These are phyloP conservation scores for Nemotelus pantherinus DNA, from an alignment of 2,888 invertebrate species.

Conservation along the genomic window DNA sequence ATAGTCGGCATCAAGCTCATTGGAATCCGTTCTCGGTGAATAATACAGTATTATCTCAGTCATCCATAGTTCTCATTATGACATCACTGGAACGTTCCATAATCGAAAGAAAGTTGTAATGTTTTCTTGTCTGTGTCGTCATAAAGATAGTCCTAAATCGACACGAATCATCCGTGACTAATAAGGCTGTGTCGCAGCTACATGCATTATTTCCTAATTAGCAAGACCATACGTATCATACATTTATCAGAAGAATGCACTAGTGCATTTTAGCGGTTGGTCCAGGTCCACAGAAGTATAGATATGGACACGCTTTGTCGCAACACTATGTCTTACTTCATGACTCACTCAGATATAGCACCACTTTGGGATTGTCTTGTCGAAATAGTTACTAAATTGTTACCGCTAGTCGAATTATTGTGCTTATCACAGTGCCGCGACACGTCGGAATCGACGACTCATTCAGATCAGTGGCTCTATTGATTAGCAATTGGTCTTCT, in stretches of 20 bases:
- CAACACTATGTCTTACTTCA: too few species aligned
- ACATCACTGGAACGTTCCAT: neutral
- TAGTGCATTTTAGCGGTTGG: too few species aligned
- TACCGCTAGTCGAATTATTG: neutral
- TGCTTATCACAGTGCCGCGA: constrained; percentile 9
- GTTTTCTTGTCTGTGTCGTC: neutral
- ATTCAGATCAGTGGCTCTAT: constrained; percentile 17
- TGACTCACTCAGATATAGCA: too few species aligned
- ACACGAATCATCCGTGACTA: neutral
- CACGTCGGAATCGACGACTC: constrained; percentile 32
- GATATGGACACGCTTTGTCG: too few species aligned
- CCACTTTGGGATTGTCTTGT: too few species aligned
- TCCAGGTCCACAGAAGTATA: too few species aligned
- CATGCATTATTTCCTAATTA: constrained; percentile 7
- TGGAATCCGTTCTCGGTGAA: constrained; percentile 1
- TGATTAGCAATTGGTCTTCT: constrained; percentile 5
- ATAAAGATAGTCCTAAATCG: constrained; percentile 6
- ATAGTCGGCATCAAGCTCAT: neutral
- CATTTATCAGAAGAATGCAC: too few species aligned
- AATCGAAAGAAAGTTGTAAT: neutral
- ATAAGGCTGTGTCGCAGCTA: neutral
- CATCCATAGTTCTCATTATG: neutral
- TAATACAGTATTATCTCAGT: neutral
- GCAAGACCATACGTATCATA: too few species aligned
- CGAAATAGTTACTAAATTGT: too few species aligned